Percentiles rank a stretch among this genome's conserved stretches.
Conservation (phyloP, 2,888 invertebrate genomes). For the Drosophila ochracea region DNA sequence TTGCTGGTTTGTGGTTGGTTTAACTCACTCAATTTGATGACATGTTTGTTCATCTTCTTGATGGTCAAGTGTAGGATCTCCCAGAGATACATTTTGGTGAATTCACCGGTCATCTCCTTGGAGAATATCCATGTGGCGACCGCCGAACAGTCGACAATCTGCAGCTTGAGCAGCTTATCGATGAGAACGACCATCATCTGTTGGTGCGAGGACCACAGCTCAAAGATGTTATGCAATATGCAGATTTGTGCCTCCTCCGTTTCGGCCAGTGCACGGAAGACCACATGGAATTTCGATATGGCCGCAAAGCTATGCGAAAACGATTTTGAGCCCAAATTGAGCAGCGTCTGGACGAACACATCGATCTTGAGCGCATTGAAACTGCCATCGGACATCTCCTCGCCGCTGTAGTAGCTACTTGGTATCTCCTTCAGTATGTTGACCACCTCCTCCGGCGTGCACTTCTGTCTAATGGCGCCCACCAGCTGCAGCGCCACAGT, state of each 20-base stretch:
- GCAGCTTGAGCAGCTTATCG: conserved; percentile 98
- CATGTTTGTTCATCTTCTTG: conserved; percentile 98
- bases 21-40: conserved; percentile 90
- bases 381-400: conserved; percentile 88
- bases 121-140: conserved; percentile 99
- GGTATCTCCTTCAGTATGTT: conserved; percentile 94
- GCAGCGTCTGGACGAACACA: conserved; percentile 97
- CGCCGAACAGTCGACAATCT: conserved; percentile 97
- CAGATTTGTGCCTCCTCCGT: conserved; percentile 98
- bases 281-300: conserved; percentile 97
- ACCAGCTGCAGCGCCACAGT: conserved; percentile 94
- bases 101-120: conserved; percentile 95
- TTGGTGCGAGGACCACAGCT: conserved; percentile 97
- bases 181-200: conserved; percentile 99
- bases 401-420: conserved; percentile 88
- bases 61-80: conserved; percentile 98
- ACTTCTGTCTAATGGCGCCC: conserved; percentile 94
- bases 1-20: too few species aligned
- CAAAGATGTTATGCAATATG: conserved; percentile 95
- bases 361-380: conserved; percentile 98
- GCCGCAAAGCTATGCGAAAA: conserved; percentile 99
- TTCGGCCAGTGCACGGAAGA: conserved; percentile 95
- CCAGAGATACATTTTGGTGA: conserved; percentile 98
- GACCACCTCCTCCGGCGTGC: conserved; percentile 95
- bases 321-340: conserved; percentile 97